phyloP scores from a whole-genome alignment of 2,888 invertebrate species.

The Morpho helenor region DNA sequence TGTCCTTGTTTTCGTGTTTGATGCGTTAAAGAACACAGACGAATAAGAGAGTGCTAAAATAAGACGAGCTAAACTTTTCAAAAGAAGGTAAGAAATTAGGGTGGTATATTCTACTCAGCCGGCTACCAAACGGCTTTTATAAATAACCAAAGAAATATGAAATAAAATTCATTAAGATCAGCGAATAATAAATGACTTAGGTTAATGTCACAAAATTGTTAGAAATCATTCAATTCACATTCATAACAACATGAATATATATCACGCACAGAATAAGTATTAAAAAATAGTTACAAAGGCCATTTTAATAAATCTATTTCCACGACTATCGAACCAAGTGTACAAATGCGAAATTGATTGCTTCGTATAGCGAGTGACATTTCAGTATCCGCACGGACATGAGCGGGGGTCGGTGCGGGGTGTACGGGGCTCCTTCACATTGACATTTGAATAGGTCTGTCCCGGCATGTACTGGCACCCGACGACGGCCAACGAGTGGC shows the following conservation, averaged over 20 bases:
- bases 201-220: no score
- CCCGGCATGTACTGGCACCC: slow-evolving; percentile 75
- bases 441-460: slow-evolving; percentile 78
- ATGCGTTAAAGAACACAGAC: no score
- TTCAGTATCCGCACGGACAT: slow-evolving; percentile 56
- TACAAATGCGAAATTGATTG: slow-evolving; percentile 79
- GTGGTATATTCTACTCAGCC: no score
- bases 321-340: slow-evolving; percentile 63
- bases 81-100: no score
- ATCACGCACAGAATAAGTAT: slow-evolving; percentile 23
- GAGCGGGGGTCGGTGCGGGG: slow-evolving; percentile 32
- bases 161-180: no score
- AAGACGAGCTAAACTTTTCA: no score
- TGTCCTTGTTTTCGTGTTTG: no score
- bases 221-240: no score
- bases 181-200: no score
- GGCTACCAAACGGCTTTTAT: no score
- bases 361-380: slow-evolving; percentile 76
- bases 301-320: slow-evolving; percentile 64
- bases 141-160: no score
- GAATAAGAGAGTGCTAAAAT: no score
- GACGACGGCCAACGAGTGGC: slow-evolving; percentile 67
- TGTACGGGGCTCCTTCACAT: slow-evolving; percentile 50
- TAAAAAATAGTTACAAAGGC: slow-evolving; percentile 30
- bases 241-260: not conserved